Percentiles rank a stretch among this genome's conserved stretches.
Conservation (phyloP, 2,113 vertebrate genomes). For the Colossoma macropomum region DNA sequence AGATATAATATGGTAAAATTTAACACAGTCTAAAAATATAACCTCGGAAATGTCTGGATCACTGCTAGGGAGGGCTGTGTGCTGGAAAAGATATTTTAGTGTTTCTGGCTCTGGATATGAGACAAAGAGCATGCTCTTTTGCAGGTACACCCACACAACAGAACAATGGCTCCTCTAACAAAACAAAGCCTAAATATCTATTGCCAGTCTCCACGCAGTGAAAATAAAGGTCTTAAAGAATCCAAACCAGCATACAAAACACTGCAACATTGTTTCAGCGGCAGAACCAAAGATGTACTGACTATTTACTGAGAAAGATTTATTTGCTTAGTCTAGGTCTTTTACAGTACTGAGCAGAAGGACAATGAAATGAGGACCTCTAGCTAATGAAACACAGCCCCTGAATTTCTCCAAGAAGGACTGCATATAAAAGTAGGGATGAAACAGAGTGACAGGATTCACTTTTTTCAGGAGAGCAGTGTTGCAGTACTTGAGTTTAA, state of each 20-base stretch:
- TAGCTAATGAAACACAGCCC: background rate
- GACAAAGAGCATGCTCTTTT: conserved; percentile 24
- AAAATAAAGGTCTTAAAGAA: conserved; percentile 34
- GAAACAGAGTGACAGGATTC: background rate
- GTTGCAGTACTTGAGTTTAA: no score
- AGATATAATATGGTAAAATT: background rate
- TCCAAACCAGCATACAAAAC: conserved; percentile 29
- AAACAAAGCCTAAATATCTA: conserved; percentile 42
- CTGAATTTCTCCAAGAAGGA: background rate
- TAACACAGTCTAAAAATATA: conserved; percentile 27
- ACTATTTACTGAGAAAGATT: background rate
- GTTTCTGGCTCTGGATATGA: conserved; percentile 10
- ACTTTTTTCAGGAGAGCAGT: conserved; percentile 9
- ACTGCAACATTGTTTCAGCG: background rate
- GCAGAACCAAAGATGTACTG: background rate
- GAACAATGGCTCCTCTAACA: conserved; percentile 27
- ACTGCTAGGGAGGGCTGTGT: background rate
- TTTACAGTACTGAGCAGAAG: background rate
- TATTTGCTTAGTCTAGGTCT: background rate
- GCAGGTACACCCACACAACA: conserved; percentile 38
- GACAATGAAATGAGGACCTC: background rate
- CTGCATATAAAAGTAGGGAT: background rate
- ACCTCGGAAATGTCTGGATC: background rate
- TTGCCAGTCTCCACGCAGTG: conserved; percentile 22
- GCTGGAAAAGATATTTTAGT: conserved; percentile 3